Conservation (phyloP, 23 tunicate species). For the Oikopleura dioica region DNA sequence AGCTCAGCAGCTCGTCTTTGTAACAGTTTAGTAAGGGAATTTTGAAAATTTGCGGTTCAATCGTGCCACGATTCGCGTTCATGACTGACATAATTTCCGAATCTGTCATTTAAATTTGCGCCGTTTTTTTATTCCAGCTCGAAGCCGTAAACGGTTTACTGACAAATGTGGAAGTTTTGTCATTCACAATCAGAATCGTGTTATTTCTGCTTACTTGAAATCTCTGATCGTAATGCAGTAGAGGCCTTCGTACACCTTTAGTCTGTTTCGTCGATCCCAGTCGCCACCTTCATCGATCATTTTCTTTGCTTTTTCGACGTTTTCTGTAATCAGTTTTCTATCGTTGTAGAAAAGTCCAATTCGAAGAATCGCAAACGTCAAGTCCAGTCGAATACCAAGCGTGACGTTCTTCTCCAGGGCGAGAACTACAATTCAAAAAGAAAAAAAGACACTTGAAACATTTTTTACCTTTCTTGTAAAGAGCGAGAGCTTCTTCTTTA, state of each 20-base stretch:
- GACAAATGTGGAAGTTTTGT: too few relatives aligned
- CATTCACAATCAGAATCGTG: too few relatives aligned
- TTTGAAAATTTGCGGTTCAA: too few relatives aligned
- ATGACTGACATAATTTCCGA: too few relatives aligned
- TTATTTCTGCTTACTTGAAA: constrained; percentile 31
- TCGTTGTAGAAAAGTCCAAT: constrained; percentile 83
- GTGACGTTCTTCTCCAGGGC: constrained; percentile 46
- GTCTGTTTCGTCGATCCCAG: constrained; percentile 82
- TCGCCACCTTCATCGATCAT: constrained; percentile 92
- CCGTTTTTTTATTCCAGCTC: too few relatives aligned
- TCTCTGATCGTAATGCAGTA: constrained; percentile 60
- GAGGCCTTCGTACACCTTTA: constrained; percentile 78
- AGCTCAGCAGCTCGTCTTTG: constrained; percentile 21
- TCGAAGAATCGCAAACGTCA: constrained; percentile 53
- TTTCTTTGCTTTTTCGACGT: constrained; percentile 48
- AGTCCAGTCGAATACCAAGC: constrained; percentile 58
- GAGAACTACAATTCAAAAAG: background rate
- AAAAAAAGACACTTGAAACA: background rate
- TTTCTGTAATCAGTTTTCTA: constrained; percentile 45
- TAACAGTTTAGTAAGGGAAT: background rate
- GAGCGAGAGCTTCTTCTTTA: background rate
- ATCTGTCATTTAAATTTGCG: too few relatives aligned
- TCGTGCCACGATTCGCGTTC: too few relatives aligned
- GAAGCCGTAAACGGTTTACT: too few relatives aligned
- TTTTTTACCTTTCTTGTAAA: background rate